phyloP scores from a whole-genome alignment of 92 coral and sea anemone species.

The Blastomussa wellsi region DNA sequence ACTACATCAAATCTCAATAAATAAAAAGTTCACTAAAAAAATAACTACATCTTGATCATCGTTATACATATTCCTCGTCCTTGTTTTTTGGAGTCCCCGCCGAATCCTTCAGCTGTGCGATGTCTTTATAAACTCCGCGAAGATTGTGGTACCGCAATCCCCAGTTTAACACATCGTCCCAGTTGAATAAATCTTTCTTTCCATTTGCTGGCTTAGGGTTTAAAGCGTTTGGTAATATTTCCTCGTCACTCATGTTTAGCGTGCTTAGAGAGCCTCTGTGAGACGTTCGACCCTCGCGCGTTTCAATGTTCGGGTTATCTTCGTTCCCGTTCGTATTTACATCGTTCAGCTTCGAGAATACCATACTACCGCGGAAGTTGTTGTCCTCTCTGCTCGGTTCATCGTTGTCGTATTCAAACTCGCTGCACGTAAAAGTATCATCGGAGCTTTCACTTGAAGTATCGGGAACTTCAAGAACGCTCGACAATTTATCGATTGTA shows the following conservation, averaged over 20 bases:
- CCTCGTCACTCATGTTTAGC: constrained; percentile 68
- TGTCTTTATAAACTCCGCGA: constrained; percentile 84
- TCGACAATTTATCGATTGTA: constrained; percentile 72
- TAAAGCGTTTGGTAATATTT: constrained; percentile 62
- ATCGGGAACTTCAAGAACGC: constrained; percentile 81
- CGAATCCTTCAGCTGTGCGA: constrained; percentile 78
- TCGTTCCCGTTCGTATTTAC: constrained; percentile 28
- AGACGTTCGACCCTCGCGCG: constrained; percentile 55
- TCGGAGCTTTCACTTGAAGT: constrained; percentile 97
- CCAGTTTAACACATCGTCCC: constrained; percentile 94
- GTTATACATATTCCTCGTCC: constrained; percentile 70
- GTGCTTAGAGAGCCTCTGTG: constrained; percentile 73
- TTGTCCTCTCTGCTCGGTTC: constrained; percentile 74
- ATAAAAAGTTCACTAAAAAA: constrained; percentile 31
- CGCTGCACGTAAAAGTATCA: constrained; percentile 95
- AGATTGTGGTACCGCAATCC: constrained; percentile 84
- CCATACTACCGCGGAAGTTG: constrained; percentile 66
- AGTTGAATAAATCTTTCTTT: constrained; percentile 71
- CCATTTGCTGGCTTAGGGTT: constrained; percentile 72
- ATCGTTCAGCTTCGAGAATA: constrained; percentile 67
- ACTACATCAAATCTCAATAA: background rate
- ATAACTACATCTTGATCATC: background rate
- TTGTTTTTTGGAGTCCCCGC: constrained; percentile 32
- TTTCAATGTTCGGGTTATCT: constrained; percentile 12
- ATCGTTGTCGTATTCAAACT: constrained; percentile 88